phyloP scores from a whole-genome alignment of 2,113 vertebrate genomes.

The Chrysochloris asiatica region DNA sequence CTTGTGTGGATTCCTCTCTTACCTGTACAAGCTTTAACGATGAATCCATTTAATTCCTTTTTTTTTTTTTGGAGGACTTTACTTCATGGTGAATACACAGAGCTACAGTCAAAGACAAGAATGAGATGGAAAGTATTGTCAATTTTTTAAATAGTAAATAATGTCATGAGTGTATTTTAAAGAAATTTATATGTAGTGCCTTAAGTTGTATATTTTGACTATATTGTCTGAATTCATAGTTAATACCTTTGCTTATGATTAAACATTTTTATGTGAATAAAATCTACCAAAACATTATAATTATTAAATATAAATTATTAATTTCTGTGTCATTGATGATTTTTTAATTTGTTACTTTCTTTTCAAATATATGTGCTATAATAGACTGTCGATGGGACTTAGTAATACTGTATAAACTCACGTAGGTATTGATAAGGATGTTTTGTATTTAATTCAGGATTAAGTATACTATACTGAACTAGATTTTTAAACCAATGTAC shows the following conservation, averaged over 20 bases:
- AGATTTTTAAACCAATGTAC: no score
- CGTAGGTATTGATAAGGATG: not conserved
- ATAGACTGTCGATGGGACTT: not conserved
- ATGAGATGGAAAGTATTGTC: conserved; percentile 31
- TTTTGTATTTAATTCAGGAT: no score
- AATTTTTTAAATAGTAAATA: conserved; percentile 59
- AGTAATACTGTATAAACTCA: not conserved
- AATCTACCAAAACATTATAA: conserved; percentile 34
- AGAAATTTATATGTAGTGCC: conserved; percentile 63
- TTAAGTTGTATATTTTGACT: conserved; percentile 70
- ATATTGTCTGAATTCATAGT: conserved; percentile 41
- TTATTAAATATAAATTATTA: conserved; percentile 41
- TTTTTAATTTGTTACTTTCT: conserved; percentile 41
- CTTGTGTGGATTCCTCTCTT: not conserved
- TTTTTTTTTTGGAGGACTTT: conserved; percentile 36
- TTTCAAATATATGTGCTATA: not conserved
- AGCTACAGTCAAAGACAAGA: conserved; percentile 38
- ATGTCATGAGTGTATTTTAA: conserved; percentile 43
- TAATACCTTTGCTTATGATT: conserved; percentile 51
- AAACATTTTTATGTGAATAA: conserved; percentile 52
- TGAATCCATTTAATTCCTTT: conserved; percentile 32
- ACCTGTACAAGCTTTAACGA: not conserved
- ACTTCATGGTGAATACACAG: conserved; percentile 37
- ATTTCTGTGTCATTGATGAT: not conserved
- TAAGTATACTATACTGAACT: no score